Evolutionary conservation across 1,140 invertebrate genomes (phyloP).

Genomic region (Calliopsis andreniformis): DNA sequence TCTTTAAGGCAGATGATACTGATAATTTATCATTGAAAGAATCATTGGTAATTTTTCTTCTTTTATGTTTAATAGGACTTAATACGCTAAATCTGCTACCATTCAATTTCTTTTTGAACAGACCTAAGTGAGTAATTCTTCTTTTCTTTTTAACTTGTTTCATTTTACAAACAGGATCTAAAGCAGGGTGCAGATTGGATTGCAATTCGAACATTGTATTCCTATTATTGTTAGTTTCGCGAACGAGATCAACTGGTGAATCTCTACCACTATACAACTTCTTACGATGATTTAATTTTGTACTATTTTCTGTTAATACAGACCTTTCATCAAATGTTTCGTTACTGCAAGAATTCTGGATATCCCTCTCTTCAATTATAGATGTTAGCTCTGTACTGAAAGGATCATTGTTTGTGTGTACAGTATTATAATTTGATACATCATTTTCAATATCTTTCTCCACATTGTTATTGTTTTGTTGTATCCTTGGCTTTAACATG

Average conservation of each 20-base stretch:
- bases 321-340: background rate
- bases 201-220: background rate
- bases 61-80: background rate
- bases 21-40: background rate
- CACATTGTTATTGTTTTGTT: too few species aligned
- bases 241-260: slow-evolving; percentile 68
- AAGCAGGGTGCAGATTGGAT: slow-evolving; percentile 63
- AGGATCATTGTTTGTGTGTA: too few species aligned
- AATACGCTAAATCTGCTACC: background rate
- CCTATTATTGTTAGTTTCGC: slow-evolving; percentile 1
- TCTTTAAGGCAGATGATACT: background rate
- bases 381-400: background rate
- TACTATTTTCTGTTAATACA: background rate
- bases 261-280: slow-evolving; percentile 67
- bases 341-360: fast-evolving
- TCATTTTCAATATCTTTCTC: too few species aligned
- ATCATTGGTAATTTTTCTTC: background rate
- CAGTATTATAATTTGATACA: too few species aligned
- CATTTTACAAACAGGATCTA: slow-evolving; percentile 20
- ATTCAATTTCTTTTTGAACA: slow-evolving; percentile 5
- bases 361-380: too few species aligned
- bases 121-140: background rate
- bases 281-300: slow-evolving; percentile 38
- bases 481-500: too few species aligned
- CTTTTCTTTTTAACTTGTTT: background rate